phyloP scores from a whole-genome alignment of 37 sponge, comb jelly and placozoan species.

The Spongilla lacustris region DNA sequence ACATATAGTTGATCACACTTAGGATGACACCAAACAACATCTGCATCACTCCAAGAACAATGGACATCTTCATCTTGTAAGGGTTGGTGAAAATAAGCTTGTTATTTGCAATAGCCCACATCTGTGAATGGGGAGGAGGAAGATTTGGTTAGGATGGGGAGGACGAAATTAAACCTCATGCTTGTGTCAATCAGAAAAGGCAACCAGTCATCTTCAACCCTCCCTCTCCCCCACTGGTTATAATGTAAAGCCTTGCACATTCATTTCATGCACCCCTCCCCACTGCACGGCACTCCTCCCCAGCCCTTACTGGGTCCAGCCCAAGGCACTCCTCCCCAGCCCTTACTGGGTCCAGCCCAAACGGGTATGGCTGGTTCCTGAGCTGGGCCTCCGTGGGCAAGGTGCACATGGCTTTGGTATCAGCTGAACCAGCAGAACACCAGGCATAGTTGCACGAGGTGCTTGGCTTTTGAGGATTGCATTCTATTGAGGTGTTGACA shows the following conservation, averaged over 20 bases:
- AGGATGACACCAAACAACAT: conserved; percentile 98
- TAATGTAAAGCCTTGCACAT: too few species aligned
- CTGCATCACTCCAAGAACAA: conserved; percentile 88
- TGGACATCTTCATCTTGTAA: conserved; percentile 99
- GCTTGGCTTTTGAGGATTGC: too few species aligned
- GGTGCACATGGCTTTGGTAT: neutral
- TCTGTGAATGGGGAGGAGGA: conserved; percentile 40
- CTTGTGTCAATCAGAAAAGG: neutral
- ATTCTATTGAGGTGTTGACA: too few species aligned
- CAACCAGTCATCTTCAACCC: too few species aligned
- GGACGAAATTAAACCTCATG: too few species aligned
- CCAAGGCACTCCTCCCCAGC: too few species aligned
- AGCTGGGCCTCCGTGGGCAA: conserved; percentile 52
- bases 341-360: conserved; percentile 89
- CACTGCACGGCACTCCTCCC: too few species aligned
- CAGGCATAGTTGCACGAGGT: neutral
- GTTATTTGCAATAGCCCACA: conserved; percentile 93
- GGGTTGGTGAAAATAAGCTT: conserved; percentile 91
- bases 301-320: conserved; percentile 91
- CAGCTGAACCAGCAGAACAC: neutral
- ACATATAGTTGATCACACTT: conserved; percentile 89
- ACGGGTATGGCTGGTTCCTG: conserved; percentile 62
- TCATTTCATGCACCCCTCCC: too few species aligned
- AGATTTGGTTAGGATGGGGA: neutral
- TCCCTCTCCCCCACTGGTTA: too few species aligned